Conservation (phyloP, 2,113 vertebrate species). For the Leptodactylus fuscus region DNA sequence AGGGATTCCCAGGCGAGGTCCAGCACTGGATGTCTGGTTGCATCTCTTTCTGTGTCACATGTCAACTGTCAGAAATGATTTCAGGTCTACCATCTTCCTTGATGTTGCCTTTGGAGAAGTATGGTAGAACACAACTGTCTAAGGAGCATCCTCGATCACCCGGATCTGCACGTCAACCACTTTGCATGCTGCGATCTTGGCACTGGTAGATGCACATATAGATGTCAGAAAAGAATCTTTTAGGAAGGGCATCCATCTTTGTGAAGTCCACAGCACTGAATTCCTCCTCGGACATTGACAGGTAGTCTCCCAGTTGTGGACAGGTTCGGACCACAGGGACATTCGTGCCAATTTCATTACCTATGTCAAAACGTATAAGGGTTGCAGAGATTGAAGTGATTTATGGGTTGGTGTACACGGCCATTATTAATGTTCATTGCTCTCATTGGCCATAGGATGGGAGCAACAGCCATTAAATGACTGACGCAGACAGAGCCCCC, state of each 20-base stretch:
- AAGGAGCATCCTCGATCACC: not conserved
- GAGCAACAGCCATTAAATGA: too few relatives aligned
- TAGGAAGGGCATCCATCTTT: slow-evolving; percentile 69
- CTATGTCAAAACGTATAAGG: slow-evolving; percentile 59
- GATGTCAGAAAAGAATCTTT: slow-evolving; percentile 77
- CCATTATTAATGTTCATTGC: too few relatives aligned
- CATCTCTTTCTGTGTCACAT: not conserved
- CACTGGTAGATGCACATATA: slow-evolving; percentile 80
- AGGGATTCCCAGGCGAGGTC: not conserved
- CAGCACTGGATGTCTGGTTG: not conserved
- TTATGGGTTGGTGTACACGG: too few relatives aligned
- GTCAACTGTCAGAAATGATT: not conserved
- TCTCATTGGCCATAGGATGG: too few relatives aligned
- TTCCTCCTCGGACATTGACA: slow-evolving; percentile 72
- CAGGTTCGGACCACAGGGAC: slow-evolving; percentile 76
- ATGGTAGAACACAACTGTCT: not conserved
- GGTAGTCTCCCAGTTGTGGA: slow-evolving; percentile 77
- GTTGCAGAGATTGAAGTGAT: not conserved
- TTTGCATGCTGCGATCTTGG: slow-evolving; percentile 56
- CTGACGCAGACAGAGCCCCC: too few relatives aligned
- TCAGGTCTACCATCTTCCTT: not conserved
- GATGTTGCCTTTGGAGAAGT: not conserved
- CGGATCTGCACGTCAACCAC: not conserved
- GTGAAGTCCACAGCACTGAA: slow-evolving; percentile 63
- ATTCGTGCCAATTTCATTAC: slow-evolving; percentile 73